These are phyloP conservation scores for Echinops telfairi DNA, from an alignment of 2,113 vertebrate genomes.

Conservation along the genomic window DNA sequence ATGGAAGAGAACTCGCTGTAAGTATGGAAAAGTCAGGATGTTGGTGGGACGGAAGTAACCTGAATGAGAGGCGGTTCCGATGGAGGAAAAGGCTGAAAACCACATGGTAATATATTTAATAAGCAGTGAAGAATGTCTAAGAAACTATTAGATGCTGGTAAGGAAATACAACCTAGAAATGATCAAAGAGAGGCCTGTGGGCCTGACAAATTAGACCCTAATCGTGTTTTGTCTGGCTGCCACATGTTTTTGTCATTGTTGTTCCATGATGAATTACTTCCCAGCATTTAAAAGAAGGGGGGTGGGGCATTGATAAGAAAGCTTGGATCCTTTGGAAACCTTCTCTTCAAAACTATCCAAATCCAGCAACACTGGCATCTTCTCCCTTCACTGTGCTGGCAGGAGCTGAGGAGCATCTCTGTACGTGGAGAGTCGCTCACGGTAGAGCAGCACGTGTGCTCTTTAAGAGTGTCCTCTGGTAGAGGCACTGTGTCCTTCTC, in stretches of 20 bases:
- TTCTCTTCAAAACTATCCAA: not conserved
- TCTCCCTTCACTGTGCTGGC: not conserved
- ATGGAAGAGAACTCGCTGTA: not conserved
- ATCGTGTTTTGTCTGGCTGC: not conserved
- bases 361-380: not conserved
- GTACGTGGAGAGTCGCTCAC: not conserved
- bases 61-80: not conserved
- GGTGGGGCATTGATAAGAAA: not conserved
- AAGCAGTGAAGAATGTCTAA: not conserved
- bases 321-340: not conserved
- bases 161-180: not conserved
- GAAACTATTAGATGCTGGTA: not conserved
- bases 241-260: not conserved
- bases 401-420: accelerated
- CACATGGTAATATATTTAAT: too few species aligned
- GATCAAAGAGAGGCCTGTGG: not conserved
- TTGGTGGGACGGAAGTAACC: not conserved
- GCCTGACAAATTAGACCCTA: not conserved
- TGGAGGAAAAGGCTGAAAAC: not conserved
- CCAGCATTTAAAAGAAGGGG: not conserved
- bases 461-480: not conserved
- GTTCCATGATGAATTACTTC: not conserved
- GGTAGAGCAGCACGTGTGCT: not conserved
- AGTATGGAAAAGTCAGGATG: not conserved
- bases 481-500: not conserved